These are phyloP conservation scores for Crotalus tigris DNA, from an alignment of 2,113 vertebrate species.

Conservation along the genomic window DNA sequence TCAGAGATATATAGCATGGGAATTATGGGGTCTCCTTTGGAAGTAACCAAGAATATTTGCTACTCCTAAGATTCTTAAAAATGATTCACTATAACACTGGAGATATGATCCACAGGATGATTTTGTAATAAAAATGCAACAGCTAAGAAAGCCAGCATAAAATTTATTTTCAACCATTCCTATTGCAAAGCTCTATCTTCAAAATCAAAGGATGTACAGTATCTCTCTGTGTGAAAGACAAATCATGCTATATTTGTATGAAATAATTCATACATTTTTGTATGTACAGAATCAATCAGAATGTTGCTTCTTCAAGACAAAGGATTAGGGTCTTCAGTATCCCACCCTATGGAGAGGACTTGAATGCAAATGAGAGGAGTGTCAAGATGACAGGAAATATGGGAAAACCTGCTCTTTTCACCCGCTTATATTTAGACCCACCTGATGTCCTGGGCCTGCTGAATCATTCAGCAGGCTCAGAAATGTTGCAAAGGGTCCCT, in stretches of 20 bases:
- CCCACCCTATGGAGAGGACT: neutral
- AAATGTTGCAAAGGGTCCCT: too few relatives aligned
- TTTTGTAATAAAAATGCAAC: neutral
- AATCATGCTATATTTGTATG: neutral
- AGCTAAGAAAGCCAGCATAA: neutral
- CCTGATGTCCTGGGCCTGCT: too few relatives aligned
- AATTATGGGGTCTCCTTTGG: neutral
- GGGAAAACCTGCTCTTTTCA: neutral
- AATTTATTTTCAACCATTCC: neutral
- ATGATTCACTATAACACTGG: neutral
- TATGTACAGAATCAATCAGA: neutral
- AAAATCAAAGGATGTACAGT: neutral
- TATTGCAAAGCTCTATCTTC: neutral
- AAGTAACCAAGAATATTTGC: neutral
- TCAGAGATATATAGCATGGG: neutral
- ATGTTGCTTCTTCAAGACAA: neutral
- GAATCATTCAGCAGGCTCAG: too few relatives aligned
- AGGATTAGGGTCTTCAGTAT: neutral
- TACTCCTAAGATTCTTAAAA: neutral
- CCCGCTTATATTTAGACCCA: neutral
- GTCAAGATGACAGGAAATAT: neutral
- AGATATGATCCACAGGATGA: neutral
- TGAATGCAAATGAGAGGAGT: neutral
- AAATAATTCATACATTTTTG: neutral
- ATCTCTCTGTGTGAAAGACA: neutral